Evolutionary conservation across 2,888 invertebrate genomes (phyloP), one percentile per base, ranked within the genome.

Genomic region (Cheilosia urbana): DNA sequence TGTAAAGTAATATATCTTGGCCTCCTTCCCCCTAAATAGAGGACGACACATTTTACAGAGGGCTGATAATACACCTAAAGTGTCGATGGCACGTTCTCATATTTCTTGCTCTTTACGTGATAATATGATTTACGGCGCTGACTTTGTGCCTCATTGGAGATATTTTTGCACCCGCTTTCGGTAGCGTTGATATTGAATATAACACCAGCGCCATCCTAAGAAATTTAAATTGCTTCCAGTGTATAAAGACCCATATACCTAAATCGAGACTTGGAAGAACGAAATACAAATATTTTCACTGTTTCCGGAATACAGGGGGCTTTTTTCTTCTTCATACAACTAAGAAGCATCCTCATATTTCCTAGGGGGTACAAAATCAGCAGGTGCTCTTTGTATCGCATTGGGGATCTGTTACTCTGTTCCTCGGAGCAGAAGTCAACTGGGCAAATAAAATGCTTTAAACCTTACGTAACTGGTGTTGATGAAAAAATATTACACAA

Each of bases 81-180:
- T 42, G 11, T 17, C 13, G 21, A 58, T 76, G 58, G 66, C 76
- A 68, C 51, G 68, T 76, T 76, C 76, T 68, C 68, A 76, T 76
- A 68, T 68, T 76, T 60, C 76, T 66, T 76, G 51, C 51, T 51
- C 66, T 68, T 76, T 68, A 76, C 76, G 76, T 76, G 76, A 76
- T 68, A 76, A 76, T 76, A 76, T 76, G 76, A 76, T 76, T 76
- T 76, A 68, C 76, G 76, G 7, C 40, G 47, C 37, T 63, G 47
- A 57, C 63, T 63, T 55, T 73, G 53, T 21, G 6, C 15, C 37
- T 42, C 17, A 27, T 21, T 75, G 2, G 34, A 40, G 57, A 65
- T 17, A 49, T 21, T 49, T 15, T 15, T 49, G 15, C 27, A 42
- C 24, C 34, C 15, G 19, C 17, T 40, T 11, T 7, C 13, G 13